A percentile compares a stretch with the other conserved stretches of the same genome.
Evolutionary conservation across 2,888 invertebrate genomes (phyloP).

Genomic region (Magallana nippona): DNA sequence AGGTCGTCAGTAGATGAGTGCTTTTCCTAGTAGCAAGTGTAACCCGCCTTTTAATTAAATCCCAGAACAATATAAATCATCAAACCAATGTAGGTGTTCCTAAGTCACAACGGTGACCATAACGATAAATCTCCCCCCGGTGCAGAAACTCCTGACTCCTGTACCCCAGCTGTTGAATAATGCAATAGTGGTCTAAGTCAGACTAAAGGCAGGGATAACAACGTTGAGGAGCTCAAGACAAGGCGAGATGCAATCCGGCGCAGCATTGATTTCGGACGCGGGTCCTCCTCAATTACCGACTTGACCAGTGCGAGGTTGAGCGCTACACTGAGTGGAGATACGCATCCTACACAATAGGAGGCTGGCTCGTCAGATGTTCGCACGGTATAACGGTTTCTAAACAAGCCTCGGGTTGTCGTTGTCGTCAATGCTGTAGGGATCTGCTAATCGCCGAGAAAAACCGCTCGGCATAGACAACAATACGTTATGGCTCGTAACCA

Average conservation of each 20-base stretch:
- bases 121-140: too few relatives aligned
- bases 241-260: background rate
- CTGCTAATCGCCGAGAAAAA: background rate
- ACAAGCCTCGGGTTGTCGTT: background rate
- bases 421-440: background rate
- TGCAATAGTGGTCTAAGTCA: background rate
- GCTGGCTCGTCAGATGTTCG: too few relatives aligned
- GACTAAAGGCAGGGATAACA: too few relatives aligned
- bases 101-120: background rate
- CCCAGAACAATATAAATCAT: background rate
- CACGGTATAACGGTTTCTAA: background rate
- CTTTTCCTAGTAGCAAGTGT: background rate
- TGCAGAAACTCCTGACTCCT: too few relatives aligned
- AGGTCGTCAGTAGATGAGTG: background rate
- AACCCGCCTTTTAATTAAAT: background rate
- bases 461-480: background rate
- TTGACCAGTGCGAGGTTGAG: background rate
- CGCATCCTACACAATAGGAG: background rate
- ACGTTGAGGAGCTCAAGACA: background rate
- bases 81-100: background rate
- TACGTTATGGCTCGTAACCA: background rate
- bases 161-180: conserved; percentile 2
- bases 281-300: background rate
- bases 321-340: background rate
- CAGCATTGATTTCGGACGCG: background rate